phyloP scores from a whole-genome alignment of 2,113 vertebrate species.

The Corydoras sp. region DNA sequence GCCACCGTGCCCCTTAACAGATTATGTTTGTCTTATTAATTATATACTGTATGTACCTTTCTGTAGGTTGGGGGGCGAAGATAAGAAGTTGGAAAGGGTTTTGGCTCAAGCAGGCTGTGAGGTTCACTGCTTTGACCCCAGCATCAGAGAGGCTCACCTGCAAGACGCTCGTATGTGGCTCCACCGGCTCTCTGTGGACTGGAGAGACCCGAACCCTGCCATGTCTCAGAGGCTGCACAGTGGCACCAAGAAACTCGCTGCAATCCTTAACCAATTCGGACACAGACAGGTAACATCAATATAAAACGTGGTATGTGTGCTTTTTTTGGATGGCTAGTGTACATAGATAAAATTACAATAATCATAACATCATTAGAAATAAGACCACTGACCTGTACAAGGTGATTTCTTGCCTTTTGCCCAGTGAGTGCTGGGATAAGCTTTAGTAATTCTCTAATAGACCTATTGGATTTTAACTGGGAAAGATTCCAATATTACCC shows the following conservation, averaged over 20 bases:
- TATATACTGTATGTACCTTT: neutral
- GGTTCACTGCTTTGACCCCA: slow-evolving; percentile 89
- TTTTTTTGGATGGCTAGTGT: too few species aligned
- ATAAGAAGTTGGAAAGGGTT: slow-evolving; percentile 72
- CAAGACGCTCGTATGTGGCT: slow-evolving; percentile 78
- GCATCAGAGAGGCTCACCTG: slow-evolving; percentile 74
- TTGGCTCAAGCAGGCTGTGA: slow-evolving; percentile 79
- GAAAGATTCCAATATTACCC: too few species aligned
- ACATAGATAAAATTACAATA: too few species aligned
- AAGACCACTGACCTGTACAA: too few species aligned
- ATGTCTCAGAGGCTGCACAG: slow-evolving; percentile 63
- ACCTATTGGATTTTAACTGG: too few species aligned
- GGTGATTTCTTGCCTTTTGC: too few species aligned
- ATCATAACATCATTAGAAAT: too few species aligned
- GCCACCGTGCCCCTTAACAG: too few species aligned
- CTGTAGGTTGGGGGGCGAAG: slow-evolving; percentile 71
- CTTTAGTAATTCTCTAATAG: too few species aligned
- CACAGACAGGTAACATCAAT: slow-evolving; percentile 76
- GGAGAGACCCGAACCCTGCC: slow-evolving; percentile 87
- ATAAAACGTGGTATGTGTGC: neutral
- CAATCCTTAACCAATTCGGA: slow-evolving; percentile 84
- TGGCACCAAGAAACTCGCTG: slow-evolving; percentile 82
- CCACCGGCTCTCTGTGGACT: slow-evolving; percentile 84
- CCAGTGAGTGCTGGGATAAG: too few species aligned
- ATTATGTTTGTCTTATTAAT: too few species aligned